Conservation (phyloP, 2,113 vertebrate species). For the Crocuta crocuta region DNA sequence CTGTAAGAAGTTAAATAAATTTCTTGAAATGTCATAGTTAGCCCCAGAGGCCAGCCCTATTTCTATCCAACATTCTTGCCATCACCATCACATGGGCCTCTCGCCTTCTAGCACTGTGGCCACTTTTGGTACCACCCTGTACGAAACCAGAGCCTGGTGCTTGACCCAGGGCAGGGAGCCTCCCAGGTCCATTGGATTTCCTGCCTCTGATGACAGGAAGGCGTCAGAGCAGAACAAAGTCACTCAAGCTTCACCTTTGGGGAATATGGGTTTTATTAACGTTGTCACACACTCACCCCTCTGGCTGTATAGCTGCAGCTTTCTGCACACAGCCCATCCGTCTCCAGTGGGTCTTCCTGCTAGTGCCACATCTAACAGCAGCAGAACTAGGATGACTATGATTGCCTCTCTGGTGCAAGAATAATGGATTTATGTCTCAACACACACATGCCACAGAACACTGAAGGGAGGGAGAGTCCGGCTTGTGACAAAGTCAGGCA, state of each 20-base stretch:
- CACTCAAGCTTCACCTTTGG: neutral
- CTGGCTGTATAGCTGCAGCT: neutral
- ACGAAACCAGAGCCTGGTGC: neutral
- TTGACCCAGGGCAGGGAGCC: neutral
- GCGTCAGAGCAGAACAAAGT: neutral
- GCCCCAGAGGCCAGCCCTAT: neutral
- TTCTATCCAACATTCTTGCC: neutral
- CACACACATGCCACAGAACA: neutral
- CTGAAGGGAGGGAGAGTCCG: neutral
- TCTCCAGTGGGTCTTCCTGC: neutral
- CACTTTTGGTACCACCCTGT: neutral
- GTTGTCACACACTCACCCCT: neutral
- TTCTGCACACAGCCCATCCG: neutral
- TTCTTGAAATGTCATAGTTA: neutral
- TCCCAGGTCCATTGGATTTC: neutral
- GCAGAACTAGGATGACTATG: neutral
- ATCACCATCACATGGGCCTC: neutral
- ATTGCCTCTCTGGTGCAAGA: neutral
- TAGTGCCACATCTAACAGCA: neutral
- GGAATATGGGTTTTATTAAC: neutral
- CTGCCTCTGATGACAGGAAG: neutral
- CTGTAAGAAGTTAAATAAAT: neutral
- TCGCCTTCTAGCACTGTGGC: neutral
- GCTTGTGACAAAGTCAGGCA: neutral
- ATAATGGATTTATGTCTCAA: neutral